Base-by-base conservation (phyloP, 2,113 vertebrate genomes). In the Podiceps cristatus region DNA sequence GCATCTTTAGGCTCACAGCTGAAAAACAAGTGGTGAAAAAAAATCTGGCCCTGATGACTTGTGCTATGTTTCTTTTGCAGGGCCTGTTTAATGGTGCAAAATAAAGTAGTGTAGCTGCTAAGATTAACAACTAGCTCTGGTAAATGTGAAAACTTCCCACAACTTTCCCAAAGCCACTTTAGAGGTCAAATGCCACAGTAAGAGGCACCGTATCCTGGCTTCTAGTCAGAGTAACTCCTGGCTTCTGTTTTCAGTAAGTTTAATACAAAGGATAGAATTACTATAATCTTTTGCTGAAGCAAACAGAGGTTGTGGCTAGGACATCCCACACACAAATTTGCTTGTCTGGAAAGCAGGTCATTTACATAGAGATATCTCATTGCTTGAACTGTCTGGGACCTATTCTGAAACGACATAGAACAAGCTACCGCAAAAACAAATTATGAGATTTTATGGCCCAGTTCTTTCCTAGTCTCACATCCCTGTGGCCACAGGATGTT, bases 271-370 rank as follows among this genome's bases (percentile, higher is more conserved):
- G 25, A 25, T 17, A 8, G 33, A 20, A 35, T 33, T 58, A 13
- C 53, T 80, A 20, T 7, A 29, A 56, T 45, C 35, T 67, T 29
- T 72, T 62, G 18, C 67, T 58, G 47, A 63, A 90, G 16, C 13
- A 13, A 44, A 52, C 40, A 49, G 13, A 60, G 23, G 12, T 53
- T 63, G 52, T 76, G n/a, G 25, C n/a, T 66, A 35, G 52, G 47
- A 31, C 12, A 18, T n/a, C 4, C 2, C 3, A 1, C 52, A 4
- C 10, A 22, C 10, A 24, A 31, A 4, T 73, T 58, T 67, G 13
- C 33, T 62, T 52, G 15, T 86, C 64, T 81, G n/a, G 47, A 62
- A 91, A 91, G 5, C 13, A 59, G 23, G 22, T 59, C 6, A 40
- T 55, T 88, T 88, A 40, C n/a, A 28, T 0, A 13, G n/a, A 20